Percentiles rank a stretch among this genome's conserved stretches.
Conservation (phyloP, 92 coral and sea anemone genomes). For the Palythoa grandiflora region DNA sequence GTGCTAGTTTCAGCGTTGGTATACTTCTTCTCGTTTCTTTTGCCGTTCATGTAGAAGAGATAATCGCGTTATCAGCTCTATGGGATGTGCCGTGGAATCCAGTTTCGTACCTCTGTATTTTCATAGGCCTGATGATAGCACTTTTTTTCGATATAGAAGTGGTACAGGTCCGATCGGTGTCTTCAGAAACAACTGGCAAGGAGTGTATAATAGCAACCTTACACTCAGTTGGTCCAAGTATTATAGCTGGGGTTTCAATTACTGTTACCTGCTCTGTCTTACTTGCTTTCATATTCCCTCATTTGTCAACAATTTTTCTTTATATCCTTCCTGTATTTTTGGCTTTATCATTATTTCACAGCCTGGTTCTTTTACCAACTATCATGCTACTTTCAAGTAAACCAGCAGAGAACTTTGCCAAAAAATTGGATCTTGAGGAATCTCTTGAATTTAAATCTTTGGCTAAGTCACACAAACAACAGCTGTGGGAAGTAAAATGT, state of each 20-base stretch:
- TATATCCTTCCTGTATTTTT: slow-evolving; percentile 61
- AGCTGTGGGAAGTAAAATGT: neutral
- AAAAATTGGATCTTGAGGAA: slow-evolving; percentile 38
- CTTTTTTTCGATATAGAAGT: slow-evolving; percentile 47
- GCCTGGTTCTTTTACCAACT: slow-evolving; percentile 60
- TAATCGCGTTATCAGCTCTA: slow-evolving; percentile 19
- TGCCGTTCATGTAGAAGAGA: slow-evolving; percentile 48
- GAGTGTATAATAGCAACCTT: slow-evolving; percentile 45
- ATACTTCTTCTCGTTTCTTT: slow-evolving; percentile 54
- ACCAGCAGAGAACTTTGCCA: slow-evolving; percentile 26
- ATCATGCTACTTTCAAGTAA: slow-evolving; percentile 54
- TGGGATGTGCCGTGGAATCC: slow-evolving; percentile 62
- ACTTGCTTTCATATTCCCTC: slow-evolving; percentile 72
- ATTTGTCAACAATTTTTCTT: slow-evolving; percentile 53
- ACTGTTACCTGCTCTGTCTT: slow-evolving; percentile 63
- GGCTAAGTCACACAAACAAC: neutral
- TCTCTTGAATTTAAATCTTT: slow-evolving; percentile 30
- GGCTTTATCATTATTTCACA: slow-evolving; percentile 63
- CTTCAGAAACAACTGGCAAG: slow-evolving; percentile 35
- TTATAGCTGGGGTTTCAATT: slow-evolving; percentile 39
- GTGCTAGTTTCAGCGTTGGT: slow-evolving; percentile 55
- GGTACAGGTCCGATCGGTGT: slow-evolving; percentile 54
- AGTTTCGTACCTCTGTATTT: slow-evolving; percentile 48
- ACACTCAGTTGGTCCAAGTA: slow-evolving; percentile 41
- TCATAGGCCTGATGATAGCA: slow-evolving; percentile 49